Evolutionary conservation across 2,888 invertebrate genomes (phyloP).

Genomic region (Incurvaria masculella): DNA sequence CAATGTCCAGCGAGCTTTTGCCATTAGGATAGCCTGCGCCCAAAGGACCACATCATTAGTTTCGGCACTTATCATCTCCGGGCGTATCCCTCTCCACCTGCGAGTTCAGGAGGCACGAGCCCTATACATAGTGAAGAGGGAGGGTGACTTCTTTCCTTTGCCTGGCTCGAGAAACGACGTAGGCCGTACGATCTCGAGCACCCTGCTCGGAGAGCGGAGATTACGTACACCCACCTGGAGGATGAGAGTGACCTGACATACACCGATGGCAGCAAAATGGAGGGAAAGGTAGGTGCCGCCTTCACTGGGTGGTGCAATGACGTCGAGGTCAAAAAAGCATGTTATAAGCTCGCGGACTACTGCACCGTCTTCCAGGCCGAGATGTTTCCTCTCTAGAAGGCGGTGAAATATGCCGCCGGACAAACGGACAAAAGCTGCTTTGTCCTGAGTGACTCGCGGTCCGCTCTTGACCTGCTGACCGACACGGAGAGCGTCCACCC

Average conservation of each 20-base stretch:
- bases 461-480: background rate
- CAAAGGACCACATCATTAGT: constrained; percentile 6
- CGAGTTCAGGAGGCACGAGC: constrained; percentile 3
- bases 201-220: background rate
- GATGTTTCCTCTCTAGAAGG: background rate
- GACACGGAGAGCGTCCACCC: background rate
- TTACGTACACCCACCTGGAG: background rate
- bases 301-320: background rate
- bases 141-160: background rate
- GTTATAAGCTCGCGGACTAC: background rate
- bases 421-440: background rate
- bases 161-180: constrained; percentile 6
- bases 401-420: background rate
- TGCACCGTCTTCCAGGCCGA: constrained; percentile 5
- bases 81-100: constrained; percentile 6
- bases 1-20: constrained; percentile 1
- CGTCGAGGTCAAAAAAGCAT: background rate
- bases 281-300: constrained; percentile 2
- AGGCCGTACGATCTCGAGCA: background rate
- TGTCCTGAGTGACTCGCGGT: background rate
- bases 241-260: background rate
- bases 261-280: constrained; percentile 4
- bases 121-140: constrained; percentile 8
- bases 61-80: background rate
- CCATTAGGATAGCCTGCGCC: constrained; percentile 1